A percentile compares a stretch with the other conserved stretches of the same genome.
Conservation (phyloP, 2,113 vertebrate genomes). For the Hippocampus guttulatus region DNA sequence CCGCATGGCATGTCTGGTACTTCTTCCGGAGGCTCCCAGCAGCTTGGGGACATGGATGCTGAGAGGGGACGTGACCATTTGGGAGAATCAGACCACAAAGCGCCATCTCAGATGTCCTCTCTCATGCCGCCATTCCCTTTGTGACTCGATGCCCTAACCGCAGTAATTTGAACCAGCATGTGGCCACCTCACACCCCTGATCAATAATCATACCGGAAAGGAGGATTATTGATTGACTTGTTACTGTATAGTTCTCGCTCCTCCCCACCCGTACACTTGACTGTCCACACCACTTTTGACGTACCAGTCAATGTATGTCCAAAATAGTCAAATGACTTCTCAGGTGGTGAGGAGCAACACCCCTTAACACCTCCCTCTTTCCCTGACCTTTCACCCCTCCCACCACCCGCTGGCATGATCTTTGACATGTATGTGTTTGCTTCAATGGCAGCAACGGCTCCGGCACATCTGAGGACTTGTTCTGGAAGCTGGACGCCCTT, state of each 20-base stretch:
- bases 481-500: constrained; percentile 98
- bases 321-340: constrained; percentile 68
- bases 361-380: constrained; percentile 54
- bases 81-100: neutral
- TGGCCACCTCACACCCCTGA: constrained; percentile 65
- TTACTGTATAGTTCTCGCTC: constrained; percentile 65
- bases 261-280: constrained; percentile 83
- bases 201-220: constrained; percentile 84
- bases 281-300: constrained; percentile 43
- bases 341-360: constrained; percentile 66
- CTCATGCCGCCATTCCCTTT: constrained; percentile 89
- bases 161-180: constrained; percentile 81
- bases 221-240: constrained; percentile 87
- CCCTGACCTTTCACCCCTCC: constrained; percentile 2
- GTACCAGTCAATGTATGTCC: constrained; percentile 75
- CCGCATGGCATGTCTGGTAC: constrained; percentile 89
- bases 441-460: constrained; percentile 90
- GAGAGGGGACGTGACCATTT: constrained; percentile 78
- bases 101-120: constrained; percentile 73
- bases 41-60: constrained; percentile 87
- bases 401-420: constrained; percentile 17
- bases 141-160: constrained; percentile 64
- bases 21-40: constrained; percentile 65
- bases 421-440: constrained; percentile 66
- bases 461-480: constrained; percentile 95